Conservation (phyloP, 2,113 vertebrate species). For the Sturnira hondurensis region DNA sequence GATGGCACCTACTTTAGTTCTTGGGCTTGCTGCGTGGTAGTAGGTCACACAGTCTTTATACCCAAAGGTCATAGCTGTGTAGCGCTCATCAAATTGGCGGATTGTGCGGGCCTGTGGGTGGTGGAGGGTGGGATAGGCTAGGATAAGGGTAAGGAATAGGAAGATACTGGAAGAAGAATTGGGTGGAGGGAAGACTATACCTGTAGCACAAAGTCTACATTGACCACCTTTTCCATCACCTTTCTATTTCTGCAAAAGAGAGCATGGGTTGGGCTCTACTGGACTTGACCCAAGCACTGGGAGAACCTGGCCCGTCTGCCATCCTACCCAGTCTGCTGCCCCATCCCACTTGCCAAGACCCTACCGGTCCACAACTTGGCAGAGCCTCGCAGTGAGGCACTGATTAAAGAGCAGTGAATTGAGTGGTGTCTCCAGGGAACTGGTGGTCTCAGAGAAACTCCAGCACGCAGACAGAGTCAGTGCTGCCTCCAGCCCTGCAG, state of each 20-base stretch:
- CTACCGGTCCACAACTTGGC: constrained; percentile 48
- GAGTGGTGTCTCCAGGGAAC: constrained; percentile 85
- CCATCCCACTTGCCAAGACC: neutral
- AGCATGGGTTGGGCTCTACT: neutral
- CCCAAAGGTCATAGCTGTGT: constrained; percentile 83
- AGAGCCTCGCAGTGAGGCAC: constrained; percentile 70
- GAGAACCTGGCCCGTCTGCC: neutral
- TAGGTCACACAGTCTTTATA: constrained; percentile 84
- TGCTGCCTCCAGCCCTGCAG: constrained; percentile 80
- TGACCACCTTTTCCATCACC: constrained; percentile 81
- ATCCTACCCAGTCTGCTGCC: neutral
- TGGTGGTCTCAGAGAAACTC: constrained; percentile 81
- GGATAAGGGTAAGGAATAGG: neutral
- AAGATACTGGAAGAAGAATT: neutral
- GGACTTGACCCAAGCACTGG: neutral
- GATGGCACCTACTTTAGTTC: constrained; percentile 79
- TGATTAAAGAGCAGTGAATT: constrained; percentile 87
- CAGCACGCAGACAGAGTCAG: constrained; percentile 85
- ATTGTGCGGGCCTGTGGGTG: constrained; percentile 81
- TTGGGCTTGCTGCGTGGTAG: constrained; percentile 84
- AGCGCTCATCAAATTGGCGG: constrained; percentile 87
- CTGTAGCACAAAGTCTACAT: constrained; percentile 85
- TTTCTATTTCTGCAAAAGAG: constrained; percentile 79
- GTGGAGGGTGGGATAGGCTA: neutral
- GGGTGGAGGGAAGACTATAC: constrained; percentile 59